Evolutionary conservation across 92 coral and sea anemone genomes (phyloP), one percentile per base, ranked within the genome.

Genomic region (Epizoanthus illoricatus): DNA sequence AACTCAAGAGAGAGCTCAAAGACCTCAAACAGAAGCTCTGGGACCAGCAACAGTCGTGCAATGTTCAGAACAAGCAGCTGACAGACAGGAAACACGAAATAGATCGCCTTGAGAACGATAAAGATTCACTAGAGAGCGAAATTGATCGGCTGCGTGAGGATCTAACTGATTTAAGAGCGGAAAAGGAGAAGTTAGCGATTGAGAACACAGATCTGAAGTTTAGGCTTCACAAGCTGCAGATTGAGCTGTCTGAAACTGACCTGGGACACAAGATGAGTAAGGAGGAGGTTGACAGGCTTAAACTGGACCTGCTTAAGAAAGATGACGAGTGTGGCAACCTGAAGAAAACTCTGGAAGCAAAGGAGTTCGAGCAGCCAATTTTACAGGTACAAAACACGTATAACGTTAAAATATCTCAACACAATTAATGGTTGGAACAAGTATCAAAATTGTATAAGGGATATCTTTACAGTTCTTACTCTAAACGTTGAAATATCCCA

Each of bases 201-300:
- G 94, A 91, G 84, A 93, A 91, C 76, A 91, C 88, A 23, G 97
- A 93, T 20, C 87, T 91, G 5, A 93, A 82, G 76, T 78, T 91
- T 17, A 90, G 84, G 42, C 80, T 91, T 40, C 92, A 88, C 49
- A 86, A 86, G 75, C 79, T 90, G 54, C 85, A 91, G 41, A 66
- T 88, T 52, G 91, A 86, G 23, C 84, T 91, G 41, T 90, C 80
- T 13, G 86, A 92, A 23, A 43, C 66, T 15, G 92, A 89, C 9
- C 39, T 83, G 54, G 94, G 89, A 75, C 91, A 89, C 43, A 92
- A 87, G 69, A 78, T 84, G 71, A 86, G 87, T 47, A 81, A 74
- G 36, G 90, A 91, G n/a, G 97, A 93, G 69, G 79, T 81, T 59
- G 97, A 91, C 62, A 89, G 69, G 62, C 87, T 93, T 13, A 85